Evolutionary conservation across 1,140 invertebrate genomes (phyloP), one percentile per base, ranked within the genome.

Genomic region (Papilio aristodemus): DNA sequence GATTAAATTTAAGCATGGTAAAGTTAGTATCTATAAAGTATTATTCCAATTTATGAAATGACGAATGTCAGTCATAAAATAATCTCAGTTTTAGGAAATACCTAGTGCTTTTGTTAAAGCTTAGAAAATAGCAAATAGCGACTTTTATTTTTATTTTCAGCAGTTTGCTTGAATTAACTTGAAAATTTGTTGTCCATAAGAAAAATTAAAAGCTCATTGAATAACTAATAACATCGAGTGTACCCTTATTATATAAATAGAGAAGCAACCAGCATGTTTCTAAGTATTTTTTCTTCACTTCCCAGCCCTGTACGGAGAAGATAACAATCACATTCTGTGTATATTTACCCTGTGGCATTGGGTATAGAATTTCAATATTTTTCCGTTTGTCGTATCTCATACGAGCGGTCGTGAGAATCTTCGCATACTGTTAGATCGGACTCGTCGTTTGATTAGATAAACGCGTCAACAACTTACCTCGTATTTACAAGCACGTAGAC

Each of bases 351-450:
- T 37, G 14, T 37, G 36, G 14, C 32, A 37, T 32, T 59, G 57
- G 14, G 27, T 14, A 59, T 59, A 36, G 32, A 17, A 59, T 59
- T 37, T 36, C 32, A 19, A 62, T 62, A 62, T 37, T 62, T n/a
- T 62, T 62, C 27, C 32, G 32, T 62, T 62, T 38, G 14, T 39
- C 59, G 43, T 57, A 37, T 62, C 64, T 70, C 57, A 17, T 43
- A 62, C 25, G 59, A 58, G 68, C 59, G 70, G 70, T 78, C 78
- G 76, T 82, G 80, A 77, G 78, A 82, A 79, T 79, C 27, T 74
- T 69, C 50, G 25, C 59, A 62, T 62, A 39, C 27, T 62, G 59
- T 71, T 72, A 22, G 75, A 79, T 81, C 73, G 73, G 59, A 60
- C 32, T 36, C 13, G 64, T 72, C 62, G 36, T 64, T 69, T 62